Base-by-base conservation (phyloP, 2,113 vertebrate species). In the Antigone vipio region DNA sequence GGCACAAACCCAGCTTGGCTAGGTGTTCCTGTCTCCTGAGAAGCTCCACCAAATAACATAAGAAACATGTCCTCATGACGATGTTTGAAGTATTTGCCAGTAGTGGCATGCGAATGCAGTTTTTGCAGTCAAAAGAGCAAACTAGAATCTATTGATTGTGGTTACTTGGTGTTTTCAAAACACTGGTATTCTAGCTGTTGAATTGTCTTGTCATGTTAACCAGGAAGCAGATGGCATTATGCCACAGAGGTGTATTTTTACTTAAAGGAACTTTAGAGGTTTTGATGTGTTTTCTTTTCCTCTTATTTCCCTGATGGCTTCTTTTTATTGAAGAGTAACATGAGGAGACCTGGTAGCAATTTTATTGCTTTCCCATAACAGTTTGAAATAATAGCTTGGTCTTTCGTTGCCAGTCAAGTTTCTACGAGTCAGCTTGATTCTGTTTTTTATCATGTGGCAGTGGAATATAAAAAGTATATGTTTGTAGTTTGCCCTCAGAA, bases 301-400 rank as follows among this genome's bases (percentile, higher is more conserved):
- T 97, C 96, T 97, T 98, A 97, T 98, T 98, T 98, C 98, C 97
- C 98, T 56, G 24, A 97, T 98, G 98, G 95, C 95, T 98, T 98
- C 92, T 98, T 98, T 98, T 98, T 98, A 98, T 98, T 98, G 98
- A 98, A 98, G 97, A 97, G 98, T 98, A 98, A 98, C 97, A 97
- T 97, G 97, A 98, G 98, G 96, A 98, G 98, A 98, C 97, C 97
- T 98, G 97, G 98, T 98, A 98, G 98, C 98, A 98, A 98, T 98
- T 98, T 98, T 97, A 98, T 96, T 98, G 97, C 97, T 93, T 98
- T 98, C 98, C 98, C 97, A 85, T 98, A 98, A 98, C 97, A 97
- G 95, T 97, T 98, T 97, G 96, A 98, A 98, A 98, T 98, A 98
- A 98, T 98, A 98, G 97, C 95, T 86, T 95, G 86, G 94, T 97